Evolutionary conservation across 2,113 vertebrate genomes (phyloP).

Genomic region (Dascyllus trimaculatus): DNA sequence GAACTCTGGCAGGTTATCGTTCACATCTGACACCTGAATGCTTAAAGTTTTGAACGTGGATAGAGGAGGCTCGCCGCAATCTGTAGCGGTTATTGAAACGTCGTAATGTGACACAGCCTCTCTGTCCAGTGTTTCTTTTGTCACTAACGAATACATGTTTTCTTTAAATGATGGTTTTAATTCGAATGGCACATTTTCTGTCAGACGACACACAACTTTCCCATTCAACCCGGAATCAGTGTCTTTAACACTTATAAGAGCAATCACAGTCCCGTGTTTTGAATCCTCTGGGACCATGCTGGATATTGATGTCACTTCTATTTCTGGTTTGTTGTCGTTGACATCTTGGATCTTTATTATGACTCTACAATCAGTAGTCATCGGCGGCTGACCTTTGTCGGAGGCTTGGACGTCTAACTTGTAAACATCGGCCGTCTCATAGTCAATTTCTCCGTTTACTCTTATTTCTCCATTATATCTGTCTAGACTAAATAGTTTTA

Average conservation of each 20-base stretch:
- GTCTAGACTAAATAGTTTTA: constrained; percentile 62
- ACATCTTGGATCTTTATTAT: constrained; percentile 83
- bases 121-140: constrained; percentile 68
- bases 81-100: constrained; percentile 74
- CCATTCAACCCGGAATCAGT: constrained; percentile 76
- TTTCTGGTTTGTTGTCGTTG: constrained; percentile 86
- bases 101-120: constrained; percentile 82
- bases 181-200: constrained; percentile 73
- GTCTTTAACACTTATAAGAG: constrained; percentile 78
- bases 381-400: constrained; percentile 61
- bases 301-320: constrained; percentile 80
- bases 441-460: constrained; percentile 62
- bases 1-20: constrained; percentile 76
- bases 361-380: constrained; percentile 70
- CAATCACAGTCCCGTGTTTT: constrained; percentile 68
- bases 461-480: constrained; percentile 57
- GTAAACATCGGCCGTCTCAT: constrained; percentile 57
- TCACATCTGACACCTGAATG: constrained; percentile 76
- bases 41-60: constrained; percentile 65
- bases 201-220: constrained; percentile 67
- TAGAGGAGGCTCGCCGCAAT: constrained; percentile 68
- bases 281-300: constrained; percentile 70
- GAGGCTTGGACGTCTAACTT: constrained; percentile 75
- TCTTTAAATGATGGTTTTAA: constrained; percentile 77
- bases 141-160: constrained; percentile 80